Evolutionary conservation across 2,888 invertebrate genomes (phyloP).

Genomic region (Nephrotoma appendiculata): DNA sequence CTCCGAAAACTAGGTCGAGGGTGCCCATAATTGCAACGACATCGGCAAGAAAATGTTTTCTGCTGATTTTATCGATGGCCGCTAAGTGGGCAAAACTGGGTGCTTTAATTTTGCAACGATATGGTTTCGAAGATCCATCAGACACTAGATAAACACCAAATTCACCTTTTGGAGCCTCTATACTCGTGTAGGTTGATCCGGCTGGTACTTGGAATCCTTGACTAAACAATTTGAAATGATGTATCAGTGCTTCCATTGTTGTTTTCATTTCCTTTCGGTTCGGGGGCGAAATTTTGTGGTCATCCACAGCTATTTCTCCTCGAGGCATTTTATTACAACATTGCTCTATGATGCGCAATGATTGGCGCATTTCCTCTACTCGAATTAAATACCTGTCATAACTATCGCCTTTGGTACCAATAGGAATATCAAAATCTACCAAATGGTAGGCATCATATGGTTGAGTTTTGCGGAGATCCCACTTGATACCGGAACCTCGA

Average conservation of each 20-base stretch:
- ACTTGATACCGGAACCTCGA: conserved; percentile 68
- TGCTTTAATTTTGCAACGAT: conserved; percentile 45
- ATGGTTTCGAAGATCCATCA: conserved; percentile 65
- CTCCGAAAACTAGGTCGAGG: conserved; percentile 46
- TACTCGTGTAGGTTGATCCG: conserved; percentile 62
- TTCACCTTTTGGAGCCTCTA: conserved; percentile 78
- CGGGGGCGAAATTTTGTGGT: conserved; percentile 64
- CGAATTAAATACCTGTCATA: conserved; percentile 66
- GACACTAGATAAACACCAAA: conserved; percentile 76
- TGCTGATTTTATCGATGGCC: conserved; percentile 45
- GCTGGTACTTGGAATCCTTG: conserved; percentile 75
- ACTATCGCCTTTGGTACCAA: conserved; percentile 70
- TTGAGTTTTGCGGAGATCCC: conserved; percentile 67
- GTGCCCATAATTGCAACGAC: conserved; percentile 63
- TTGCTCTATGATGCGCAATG: conserved; percentile 61
- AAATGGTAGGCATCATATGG: conserved; percentile 77
- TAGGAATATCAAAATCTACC: conserved; percentile 69
- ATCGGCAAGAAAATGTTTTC: conserved; percentile 59
- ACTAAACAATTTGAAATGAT: conserved; percentile 76
- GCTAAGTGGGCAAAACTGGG: conserved; percentile 46
- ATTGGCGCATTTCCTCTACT: conserved; percentile 59
- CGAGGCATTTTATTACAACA: conserved; percentile 70
- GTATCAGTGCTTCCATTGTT: conserved; percentile 76
- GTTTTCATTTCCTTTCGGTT: conserved; percentile 68
- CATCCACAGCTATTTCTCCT: conserved; percentile 65